Conservation (phyloP, 2,113 vertebrate species). For the Lipophrys pholis region DNA sequence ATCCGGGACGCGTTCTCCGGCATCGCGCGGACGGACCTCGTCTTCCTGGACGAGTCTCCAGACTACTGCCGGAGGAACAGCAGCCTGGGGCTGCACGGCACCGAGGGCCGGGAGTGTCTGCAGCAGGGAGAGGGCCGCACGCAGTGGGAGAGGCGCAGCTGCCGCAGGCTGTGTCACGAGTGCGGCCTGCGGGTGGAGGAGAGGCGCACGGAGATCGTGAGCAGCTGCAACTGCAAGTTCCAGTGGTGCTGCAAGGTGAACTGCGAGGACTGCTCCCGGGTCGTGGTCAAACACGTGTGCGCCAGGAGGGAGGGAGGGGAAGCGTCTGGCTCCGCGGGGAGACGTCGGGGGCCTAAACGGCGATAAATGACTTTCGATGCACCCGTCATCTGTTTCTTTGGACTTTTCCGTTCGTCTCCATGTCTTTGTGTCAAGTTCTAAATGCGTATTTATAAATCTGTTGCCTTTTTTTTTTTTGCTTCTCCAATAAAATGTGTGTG, state of each 20-base stretch:
- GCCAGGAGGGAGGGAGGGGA: constrained; percentile 66
- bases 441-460: constrained; percentile 65
- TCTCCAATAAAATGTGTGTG: no score
- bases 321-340: constrained; percentile 41
- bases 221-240: constrained; percentile 97
- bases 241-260: constrained; percentile 97
- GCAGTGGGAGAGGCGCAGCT: constrained; percentile 89
- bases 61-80: constrained; percentile 92
- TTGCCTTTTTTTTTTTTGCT: constrained; percentile 8
- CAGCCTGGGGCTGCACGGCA: constrained; percentile 91
- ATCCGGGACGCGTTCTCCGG: constrained; percentile 85
- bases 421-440: constrained; percentile 12
- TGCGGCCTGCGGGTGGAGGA: constrained; percentile 92
- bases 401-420: constrained; percentile 54
- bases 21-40: constrained; percentile 85
- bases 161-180: constrained; percentile 90
- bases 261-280: constrained; percentile 90
- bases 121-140: constrained; percentile 84
- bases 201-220: constrained; percentile 84
- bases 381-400: constrained; percentile 36
- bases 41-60: constrained; percentile 96
- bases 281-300: constrained; percentile 90
- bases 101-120: constrained; percentile 93
- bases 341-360: constrained; percentile 77
- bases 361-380: background rate